These are phyloP conservation scores for Sicus ferrugineus DNA, from an alignment of 2,888 invertebrate genomes.

Conservation along the genomic window DNA sequence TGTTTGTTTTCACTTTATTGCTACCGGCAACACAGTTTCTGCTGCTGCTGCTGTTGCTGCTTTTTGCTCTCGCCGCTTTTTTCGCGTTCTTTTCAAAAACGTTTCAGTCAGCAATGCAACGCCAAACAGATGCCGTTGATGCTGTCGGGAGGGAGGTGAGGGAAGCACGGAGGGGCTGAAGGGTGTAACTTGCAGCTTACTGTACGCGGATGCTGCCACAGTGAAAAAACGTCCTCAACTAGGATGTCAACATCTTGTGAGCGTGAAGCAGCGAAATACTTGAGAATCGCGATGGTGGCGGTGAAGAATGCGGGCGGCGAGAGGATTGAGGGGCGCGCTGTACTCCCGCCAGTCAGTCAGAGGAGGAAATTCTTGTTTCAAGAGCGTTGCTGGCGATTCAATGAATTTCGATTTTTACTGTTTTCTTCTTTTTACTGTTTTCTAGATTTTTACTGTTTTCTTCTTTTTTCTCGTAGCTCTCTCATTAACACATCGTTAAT, in stretches of 20 bases:
- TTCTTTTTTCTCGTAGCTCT: too few relatives aligned
- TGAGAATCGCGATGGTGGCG: neutral
- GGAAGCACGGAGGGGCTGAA: neutral
- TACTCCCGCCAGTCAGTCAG: neutral
- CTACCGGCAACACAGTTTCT: constrained; percentile 10
- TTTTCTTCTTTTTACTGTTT: neutral
- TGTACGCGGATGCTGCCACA: neutral
- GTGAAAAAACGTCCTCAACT: neutral
- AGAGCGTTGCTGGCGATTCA: neutral
- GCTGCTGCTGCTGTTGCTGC: too few relatives aligned
- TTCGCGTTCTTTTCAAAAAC: neutral
- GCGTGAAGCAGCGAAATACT: neutral
- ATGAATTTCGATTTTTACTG: neutral
- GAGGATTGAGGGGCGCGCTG: neutral
- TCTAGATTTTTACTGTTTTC: neutral
- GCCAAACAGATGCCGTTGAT: neutral
- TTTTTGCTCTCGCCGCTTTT: neutral
- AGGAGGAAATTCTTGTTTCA: neutral
- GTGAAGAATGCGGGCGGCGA: neutral
- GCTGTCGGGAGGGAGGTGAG: neutral
- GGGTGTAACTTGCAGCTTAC: neutral
- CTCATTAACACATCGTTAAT: too few relatives aligned
- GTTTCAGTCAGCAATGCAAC: neutral
- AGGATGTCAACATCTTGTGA: neutral
- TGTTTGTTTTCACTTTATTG: neutral